Evolutionary conservation across 2,113 vertebrate genomes (phyloP).

Genomic region (Neogale vison): DNA sequence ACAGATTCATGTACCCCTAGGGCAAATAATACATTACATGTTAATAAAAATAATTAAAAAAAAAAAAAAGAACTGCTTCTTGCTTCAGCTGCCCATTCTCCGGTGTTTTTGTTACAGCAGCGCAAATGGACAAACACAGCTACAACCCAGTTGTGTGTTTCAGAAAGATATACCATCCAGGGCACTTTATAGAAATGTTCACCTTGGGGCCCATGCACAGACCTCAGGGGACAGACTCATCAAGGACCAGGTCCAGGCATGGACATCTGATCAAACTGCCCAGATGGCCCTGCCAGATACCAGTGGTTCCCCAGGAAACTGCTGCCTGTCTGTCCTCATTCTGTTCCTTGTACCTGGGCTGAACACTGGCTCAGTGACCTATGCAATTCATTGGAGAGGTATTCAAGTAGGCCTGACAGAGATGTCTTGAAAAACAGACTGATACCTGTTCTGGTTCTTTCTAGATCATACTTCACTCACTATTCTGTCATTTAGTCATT

Average conservation of each 20-base stretch:
- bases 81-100: background rate
- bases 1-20: too few relatives aligned
- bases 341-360: background rate
- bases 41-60: too few relatives aligned
- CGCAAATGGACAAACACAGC: background rate
- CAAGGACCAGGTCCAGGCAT: background rate
- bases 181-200: background rate
- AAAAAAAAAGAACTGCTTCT: background rate
- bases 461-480: background rate
- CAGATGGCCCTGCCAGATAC: background rate
- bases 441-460: background rate
- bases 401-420: background rate
- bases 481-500: background rate
- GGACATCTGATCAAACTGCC: background rate
- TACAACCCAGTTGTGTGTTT: background rate
- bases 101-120: background rate
- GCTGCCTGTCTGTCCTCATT: background rate
- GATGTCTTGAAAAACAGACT: background rate
- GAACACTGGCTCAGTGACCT: background rate
- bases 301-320: background rate
- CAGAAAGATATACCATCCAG: background rate
- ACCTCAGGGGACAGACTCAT: background rate
- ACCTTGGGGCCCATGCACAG: background rate
- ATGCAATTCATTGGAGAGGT: background rate
- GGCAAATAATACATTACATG: too few relatives aligned